A percentile compares a stretch with the other conserved stretches of the same genome.
These are phyloP conservation scores for Acridotheres tristis DNA, from an alignment of 2,797 vertebrate species.

Conservation along the genomic window DNA sequence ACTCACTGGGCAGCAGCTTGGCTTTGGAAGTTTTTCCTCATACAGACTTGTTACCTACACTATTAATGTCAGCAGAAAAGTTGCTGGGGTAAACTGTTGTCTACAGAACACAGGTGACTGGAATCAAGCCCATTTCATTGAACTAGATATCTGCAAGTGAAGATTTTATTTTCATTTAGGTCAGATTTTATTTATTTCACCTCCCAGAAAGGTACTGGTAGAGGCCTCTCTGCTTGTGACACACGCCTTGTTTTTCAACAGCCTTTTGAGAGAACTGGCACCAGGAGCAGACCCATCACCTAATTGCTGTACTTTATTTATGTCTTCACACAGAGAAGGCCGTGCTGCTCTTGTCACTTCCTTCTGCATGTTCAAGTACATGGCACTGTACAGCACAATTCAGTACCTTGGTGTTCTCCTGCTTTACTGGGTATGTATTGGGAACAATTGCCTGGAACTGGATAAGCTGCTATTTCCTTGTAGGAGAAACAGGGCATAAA, in stretches of 20 bases:
- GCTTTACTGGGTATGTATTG: conserved; percentile 80
- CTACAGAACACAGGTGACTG: not conserved
- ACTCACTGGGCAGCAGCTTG: not conserved
- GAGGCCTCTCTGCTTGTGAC: not conserved
- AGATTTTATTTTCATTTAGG: not conserved
- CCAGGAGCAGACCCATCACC: not conserved
- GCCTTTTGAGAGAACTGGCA: not conserved
- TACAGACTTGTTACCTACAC: not conserved
- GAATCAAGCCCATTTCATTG: not conserved
- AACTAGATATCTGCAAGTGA: not conserved
- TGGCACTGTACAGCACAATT: conserved; percentile 82
- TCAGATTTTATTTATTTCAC: not conserved
- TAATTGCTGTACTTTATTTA: not conserved
- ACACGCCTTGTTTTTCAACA: not conserved
- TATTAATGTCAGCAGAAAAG: not conserved
- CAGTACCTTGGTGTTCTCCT: conserved; percentile 81
- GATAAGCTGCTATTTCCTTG: not conserved
- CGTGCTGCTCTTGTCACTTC: conserved; percentile 80
- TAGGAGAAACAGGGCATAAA: not conserved
- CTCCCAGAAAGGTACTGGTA: not conserved
- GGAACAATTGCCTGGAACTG: not conserved
- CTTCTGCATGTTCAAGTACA: conserved; percentile 84
- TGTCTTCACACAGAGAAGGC: conserved; percentile 74
- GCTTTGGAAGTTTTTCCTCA: not conserved
- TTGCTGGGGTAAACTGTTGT: not conserved